These are phyloP conservation scores for Nematopogon swammerdamellus DNA, from an alignment of 2,888 invertebrate species.

Conservation along the genomic window DNA sequence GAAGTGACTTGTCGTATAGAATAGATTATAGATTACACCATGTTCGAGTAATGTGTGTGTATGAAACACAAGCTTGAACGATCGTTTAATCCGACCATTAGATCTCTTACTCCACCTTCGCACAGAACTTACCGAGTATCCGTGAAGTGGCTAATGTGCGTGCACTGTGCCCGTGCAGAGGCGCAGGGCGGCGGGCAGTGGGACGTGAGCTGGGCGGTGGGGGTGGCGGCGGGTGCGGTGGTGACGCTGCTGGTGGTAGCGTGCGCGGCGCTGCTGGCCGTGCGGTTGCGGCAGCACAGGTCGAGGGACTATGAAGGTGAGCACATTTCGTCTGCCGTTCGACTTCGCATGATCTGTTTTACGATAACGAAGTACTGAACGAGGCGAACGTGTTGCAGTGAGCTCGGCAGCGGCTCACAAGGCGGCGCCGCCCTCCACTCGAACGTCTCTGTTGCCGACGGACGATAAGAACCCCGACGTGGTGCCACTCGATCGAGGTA, in stretches of 20 bases:
- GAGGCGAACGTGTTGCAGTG: constrained; percentile 2
- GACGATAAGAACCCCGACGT: constrained; percentile 90
- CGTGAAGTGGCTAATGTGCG: too few species aligned
- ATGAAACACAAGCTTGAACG: too few species aligned
- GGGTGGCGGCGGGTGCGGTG: constrained; percentile 66
- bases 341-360: constrained; percentile 13
- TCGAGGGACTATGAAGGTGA: constrained; percentile 48
- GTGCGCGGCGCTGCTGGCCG: constrained; percentile 58
- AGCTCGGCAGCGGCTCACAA: constrained; percentile 52
- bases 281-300: constrained; percentile 56
- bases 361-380: constrained; percentile 3
- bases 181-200: constrained; percentile 27
- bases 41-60: too few species aligned
- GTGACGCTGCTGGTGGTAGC: constrained; percentile 66
- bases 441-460: constrained; percentile 66
- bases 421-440: constrained; percentile 58
- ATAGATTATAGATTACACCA: too few species aligned
- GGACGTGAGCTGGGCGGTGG: constrained; percentile 46
- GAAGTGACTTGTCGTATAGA: too few species aligned
- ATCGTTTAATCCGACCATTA: too few species aligned
- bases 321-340: too few species aligned
- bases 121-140: too few species aligned
- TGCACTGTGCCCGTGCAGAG: too few species aligned
- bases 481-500: constrained; percentile 77
- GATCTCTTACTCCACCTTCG: too few species aligned